These are phyloP conservation scores for Littorina saxatilis DNA, from an alignment of 1,140 invertebrate genomes.

Conservation along the genomic window DNA sequence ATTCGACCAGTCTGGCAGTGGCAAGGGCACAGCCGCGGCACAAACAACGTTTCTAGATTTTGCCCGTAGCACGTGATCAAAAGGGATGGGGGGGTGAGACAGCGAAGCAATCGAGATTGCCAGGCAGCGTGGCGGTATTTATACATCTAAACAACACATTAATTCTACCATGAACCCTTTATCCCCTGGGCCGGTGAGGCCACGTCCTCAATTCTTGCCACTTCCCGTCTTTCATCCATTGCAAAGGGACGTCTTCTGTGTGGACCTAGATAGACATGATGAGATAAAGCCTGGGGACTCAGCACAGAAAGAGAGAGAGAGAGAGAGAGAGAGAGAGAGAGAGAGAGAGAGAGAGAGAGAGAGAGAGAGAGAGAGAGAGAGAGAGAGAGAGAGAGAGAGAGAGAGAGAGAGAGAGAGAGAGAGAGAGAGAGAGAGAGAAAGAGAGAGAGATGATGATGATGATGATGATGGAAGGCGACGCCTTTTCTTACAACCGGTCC, in stretches of 20 bases:
- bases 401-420: neutral
- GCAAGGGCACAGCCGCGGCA: no score
- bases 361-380: no score
- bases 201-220: neutral
- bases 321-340: neutral
- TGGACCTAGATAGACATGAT: no score
- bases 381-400: neutral
- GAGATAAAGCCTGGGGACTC: no score
- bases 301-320: neutral
- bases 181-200: neutral
- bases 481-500: no score
- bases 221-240: neutral
- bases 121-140: neutral
- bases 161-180: neutral
- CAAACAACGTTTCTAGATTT: no score
- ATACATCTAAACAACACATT: conserved; percentile 5
- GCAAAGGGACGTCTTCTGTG: no score
- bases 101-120: no score
- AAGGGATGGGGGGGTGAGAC: no score
- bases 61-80: no score
- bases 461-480: neutral
- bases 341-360: no score
- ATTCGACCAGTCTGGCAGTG: no score
- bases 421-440: neutral
- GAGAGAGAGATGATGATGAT: neutral